These are phyloP conservation scores for Alcedo atthis DNA, from an alignment of 2,797 vertebrate species.

Conservation along the genomic window DNA sequence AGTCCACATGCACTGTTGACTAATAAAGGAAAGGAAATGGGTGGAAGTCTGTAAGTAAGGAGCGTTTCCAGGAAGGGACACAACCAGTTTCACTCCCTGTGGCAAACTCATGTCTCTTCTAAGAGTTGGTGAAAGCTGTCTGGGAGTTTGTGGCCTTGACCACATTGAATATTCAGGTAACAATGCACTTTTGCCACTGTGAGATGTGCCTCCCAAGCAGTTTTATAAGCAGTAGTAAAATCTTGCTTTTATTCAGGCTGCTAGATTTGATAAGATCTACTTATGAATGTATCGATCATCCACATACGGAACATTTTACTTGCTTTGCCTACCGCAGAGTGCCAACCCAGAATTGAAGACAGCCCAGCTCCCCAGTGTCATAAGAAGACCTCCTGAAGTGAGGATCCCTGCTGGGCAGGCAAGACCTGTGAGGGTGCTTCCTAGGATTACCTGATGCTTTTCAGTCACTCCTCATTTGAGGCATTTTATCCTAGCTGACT, in stretches of 20 bases:
- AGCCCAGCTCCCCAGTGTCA: background rate
- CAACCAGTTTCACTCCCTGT: background rate
- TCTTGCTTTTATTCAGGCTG: background rate
- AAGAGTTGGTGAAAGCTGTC: background rate
- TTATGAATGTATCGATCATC: background rate
- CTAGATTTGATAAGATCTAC: background rate
- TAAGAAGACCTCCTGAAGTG: background rate
- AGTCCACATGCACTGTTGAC: background rate
- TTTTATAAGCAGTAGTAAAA: background rate
- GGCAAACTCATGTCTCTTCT: background rate
- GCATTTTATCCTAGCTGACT: background rate
- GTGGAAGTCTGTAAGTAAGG: background rate
- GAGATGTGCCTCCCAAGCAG: background rate
- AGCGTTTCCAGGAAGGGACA: background rate
- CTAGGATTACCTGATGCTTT: background rate
- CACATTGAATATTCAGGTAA: background rate
- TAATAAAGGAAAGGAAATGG: background rate
- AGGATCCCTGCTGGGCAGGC: background rate
- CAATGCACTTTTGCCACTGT: background rate
- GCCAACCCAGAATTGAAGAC: background rate
- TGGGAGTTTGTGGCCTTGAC: background rate
- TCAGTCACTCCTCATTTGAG: slow-evolving; percentile 17
- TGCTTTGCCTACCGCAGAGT: background rate
- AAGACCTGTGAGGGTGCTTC: background rate
- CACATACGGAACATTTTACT: background rate